Evolutionary conservation across 2,113 vertebrate genomes (phyloP).

Genomic region (Reinhardtius hippoglossoides): DNA sequence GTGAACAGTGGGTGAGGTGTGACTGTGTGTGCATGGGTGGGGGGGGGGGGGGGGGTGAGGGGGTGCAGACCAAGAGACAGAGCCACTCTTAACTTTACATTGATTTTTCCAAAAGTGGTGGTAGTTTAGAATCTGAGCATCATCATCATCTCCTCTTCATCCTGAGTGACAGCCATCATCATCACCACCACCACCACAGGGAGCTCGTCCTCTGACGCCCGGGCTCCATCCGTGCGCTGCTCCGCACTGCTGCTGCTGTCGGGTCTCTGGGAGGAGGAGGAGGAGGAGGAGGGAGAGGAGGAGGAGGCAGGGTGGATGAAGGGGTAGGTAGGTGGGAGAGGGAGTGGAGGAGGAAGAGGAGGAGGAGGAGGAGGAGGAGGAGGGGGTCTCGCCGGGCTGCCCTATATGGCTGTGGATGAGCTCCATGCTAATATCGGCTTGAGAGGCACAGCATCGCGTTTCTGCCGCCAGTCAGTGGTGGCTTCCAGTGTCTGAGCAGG

Average conservation of each 20-base stretch:
- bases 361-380: constrained; percentile 81
- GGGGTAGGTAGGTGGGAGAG: constrained; percentile 25
- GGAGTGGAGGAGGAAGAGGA: neutral
- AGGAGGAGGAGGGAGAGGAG: constrained; percentile 1
- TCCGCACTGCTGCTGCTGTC: constrained; percentile 50
- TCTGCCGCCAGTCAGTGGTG: constrained; percentile 84
- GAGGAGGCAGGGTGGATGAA: constrained; percentile 25
- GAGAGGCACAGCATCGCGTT: constrained; percentile 84
- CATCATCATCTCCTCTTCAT: neutral
- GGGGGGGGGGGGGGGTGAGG: neutral
- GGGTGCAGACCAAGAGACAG: neutral
- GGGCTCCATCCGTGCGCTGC: constrained; percentile 43
- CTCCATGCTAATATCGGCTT: constrained; percentile 90
- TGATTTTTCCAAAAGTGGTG: neutral
- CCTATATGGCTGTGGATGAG: constrained; percentile 96
- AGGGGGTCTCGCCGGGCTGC: constrained; percentile 86
- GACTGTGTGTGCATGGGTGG: neutral
- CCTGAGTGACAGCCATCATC: neutral
- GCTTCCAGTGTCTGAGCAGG: constrained; percentile 89
- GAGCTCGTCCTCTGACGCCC: constrained; percentile 17
- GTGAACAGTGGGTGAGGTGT: neutral
- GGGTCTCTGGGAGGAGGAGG: constrained; percentile 32
- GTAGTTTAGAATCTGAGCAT: neutral
- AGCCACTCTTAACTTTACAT: constrained; percentile 29
- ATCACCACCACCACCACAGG: neutral